Conservation (phyloP, 2,888 invertebrate genomes). For the Tipula lateralis region DNA sequence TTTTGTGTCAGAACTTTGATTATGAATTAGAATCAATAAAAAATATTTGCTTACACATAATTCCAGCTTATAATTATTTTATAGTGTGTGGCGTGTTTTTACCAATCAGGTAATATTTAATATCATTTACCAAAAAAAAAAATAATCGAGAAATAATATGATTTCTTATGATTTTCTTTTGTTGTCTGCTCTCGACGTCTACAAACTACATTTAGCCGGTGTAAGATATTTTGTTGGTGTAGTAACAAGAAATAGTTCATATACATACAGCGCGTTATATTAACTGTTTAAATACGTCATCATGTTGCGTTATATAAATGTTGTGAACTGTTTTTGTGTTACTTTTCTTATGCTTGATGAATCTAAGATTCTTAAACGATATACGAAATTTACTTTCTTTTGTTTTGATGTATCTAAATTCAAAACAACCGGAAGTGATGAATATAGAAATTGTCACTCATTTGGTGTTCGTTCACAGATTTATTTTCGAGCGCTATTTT, state of each 20-base stretch:
- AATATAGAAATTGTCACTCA: no score
- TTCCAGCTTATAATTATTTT: no score
- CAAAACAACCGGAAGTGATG: no score
- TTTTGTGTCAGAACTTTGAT: neutral
- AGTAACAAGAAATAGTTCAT: neutral
- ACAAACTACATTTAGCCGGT: neutral
- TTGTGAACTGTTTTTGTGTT: neutral
- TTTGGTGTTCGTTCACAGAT: no score
- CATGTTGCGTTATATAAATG: neutral
- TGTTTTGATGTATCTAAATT: no score
- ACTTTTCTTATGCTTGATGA: no score
- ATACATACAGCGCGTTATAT: neutral
- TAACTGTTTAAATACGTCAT: neutral
- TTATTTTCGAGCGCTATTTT: no score
- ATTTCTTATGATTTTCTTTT: neutral
- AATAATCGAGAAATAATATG: neutral
- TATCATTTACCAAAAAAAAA: no score
- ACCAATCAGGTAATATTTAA: neutral
- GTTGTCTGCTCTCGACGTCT: neutral
- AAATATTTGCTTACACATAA: neutral
- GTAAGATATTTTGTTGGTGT: neutral
- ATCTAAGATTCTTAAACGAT: no score
- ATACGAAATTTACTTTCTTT: no score
- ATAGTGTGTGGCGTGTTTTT: neutral
- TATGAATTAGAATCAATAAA: neutral